Evolutionary conservation across 1,140 invertebrate species (phyloP), one percentile per base, ranked within the genome.

Genomic region (Parapsyche elsis): DNA sequence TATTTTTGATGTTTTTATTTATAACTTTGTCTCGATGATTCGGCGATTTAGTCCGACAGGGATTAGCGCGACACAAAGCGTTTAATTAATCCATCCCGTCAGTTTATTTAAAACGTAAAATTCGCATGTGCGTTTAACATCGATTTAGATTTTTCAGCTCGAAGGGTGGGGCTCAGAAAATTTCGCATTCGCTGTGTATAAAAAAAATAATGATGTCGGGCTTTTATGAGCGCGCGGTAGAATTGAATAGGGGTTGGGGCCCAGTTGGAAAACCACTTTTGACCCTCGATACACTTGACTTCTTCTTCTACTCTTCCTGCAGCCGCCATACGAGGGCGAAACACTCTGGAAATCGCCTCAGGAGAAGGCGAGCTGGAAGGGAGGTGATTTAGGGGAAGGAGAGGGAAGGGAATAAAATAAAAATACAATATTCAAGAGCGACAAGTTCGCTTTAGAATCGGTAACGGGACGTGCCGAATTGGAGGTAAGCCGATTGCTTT

Each of bases 391-490:
- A 53, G 14, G 16, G 19, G 67, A 10, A 7, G 26, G 7, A 1
- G 26, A 12, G 71, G 45, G 38, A 7, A 46, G 44, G 38, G 44
- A 73, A 73, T 73, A 46, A 73, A 73, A 73, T 73, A 73, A 73
- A 73, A 73, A 73, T 73, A 73, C 71, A 73, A 73, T 73, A 73
- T 73, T 73, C 71, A 73, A 73, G 71, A 38, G 26, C 67, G 59
- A 61, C 59, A 67, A 67, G 23, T 30, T 38, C 38, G 71, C 38
- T 16, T 46, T 38, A 21, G 45, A 46, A 46, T 14, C 71, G 38
- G 71, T 19, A 19, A 45, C 5, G 38, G 38, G 38, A 49, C 44
- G 71, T 46, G 45, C 71, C 19, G 71, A 73, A 73, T 73, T 45
- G 16, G 14, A 73, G 5, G 71, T 46, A 14, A 49, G 38, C n/a